Conservation (phyloP, 2,113 vertebrate genomes). For the Hippocampus mohnikei region DNA sequence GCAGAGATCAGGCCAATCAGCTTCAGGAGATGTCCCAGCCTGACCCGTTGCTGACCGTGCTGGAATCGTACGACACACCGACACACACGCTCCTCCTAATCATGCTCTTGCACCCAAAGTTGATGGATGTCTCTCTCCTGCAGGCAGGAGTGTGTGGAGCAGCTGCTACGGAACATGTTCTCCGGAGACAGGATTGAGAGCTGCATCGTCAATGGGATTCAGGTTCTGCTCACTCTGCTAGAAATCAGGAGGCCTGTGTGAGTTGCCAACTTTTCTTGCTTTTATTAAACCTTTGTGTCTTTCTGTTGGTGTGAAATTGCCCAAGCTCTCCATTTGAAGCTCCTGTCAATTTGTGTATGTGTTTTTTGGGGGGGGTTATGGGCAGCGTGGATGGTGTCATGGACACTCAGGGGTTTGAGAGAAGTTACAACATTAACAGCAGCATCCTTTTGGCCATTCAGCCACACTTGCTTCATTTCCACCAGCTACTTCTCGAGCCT, state of each 20-base stretch:
- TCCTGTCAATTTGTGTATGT: constrained; percentile 6
- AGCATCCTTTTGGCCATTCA: constrained; percentile 85
- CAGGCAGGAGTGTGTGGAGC: constrained; percentile 91
- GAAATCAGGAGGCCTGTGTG: constrained; percentile 88
- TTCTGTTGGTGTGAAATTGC: neutral
- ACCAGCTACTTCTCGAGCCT: constrained; percentile 88
- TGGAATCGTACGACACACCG: constrained; percentile 85
- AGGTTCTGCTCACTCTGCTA: constrained; percentile 88
- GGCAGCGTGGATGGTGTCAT: constrained; percentile 70
- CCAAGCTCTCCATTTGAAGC: neutral
- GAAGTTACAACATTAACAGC: constrained; percentile 80
- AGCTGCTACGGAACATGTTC: constrained; percentile 92
- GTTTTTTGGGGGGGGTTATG: neutral
- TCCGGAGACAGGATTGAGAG: constrained; percentile 81
- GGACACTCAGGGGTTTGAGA: constrained; percentile 76
- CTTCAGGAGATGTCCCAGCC: constrained; percentile 83
- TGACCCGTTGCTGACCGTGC: constrained; percentile 83
- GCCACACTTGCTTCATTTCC: constrained; percentile 89
- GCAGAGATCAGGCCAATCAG: constrained; percentile 90
- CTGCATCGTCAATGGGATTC: constrained; percentile 89
- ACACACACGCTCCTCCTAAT: neutral
- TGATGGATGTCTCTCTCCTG: neutral
- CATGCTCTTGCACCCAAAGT: neutral
- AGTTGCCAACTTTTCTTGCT: constrained; percentile 42
- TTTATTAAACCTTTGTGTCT: neutral